Evolutionary conservation across 2,888 invertebrate species (phyloP), one percentile per base, ranked within the genome.

Genomic region (Cephus runcator): DNA sequence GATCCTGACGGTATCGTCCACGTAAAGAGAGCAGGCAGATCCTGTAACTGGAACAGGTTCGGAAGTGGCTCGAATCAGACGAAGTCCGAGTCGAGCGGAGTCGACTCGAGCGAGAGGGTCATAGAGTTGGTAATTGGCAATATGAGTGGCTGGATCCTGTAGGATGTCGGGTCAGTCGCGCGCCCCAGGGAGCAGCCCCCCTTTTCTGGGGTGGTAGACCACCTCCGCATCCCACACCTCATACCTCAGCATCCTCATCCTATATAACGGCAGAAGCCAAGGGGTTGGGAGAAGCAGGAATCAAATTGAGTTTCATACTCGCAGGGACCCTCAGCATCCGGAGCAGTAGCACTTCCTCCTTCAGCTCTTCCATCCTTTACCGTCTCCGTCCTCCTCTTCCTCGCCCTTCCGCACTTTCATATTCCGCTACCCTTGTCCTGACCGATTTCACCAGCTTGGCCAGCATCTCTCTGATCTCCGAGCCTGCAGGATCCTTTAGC

Each of bases 41-140:
- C 35, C 74, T 30, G 35, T 74, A 88, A 71, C 71, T 71, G 23
- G 31, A 71, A 85, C 85, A 87, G 85, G 82, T 84, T 88, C 75
- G 36, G 84, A 84, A 88, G 87, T 87, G 85, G 85, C 77, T 77
- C 85, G 88, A 87, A 88, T 89, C 86, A 87, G 87, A 86, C 87
- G 83, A 89, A 90, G 88, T 89, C 89, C 84, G 85, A 86, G 81
- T 77, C 76, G 73, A 73, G 73, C 35, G 78, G 34, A 36, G 76
- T 69, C 40, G 73, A 78, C 68, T 12, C 69, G 85, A 88, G 87
- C 81, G 88, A 88, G 90, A 90, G 88, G 88, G 87, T 88, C 88
- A 89, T 85, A 83, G 90, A 91, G 91, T 91, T 90, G 89, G 91
- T 91, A 91, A 91, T 91, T 91, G 91, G 91, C 91, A 91, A 91